Percentiles rank a stretch among this genome's conserved stretches.
Conservation (phyloP, 1,140 invertebrate genomes). For the Penaeus japonicus region DNA sequence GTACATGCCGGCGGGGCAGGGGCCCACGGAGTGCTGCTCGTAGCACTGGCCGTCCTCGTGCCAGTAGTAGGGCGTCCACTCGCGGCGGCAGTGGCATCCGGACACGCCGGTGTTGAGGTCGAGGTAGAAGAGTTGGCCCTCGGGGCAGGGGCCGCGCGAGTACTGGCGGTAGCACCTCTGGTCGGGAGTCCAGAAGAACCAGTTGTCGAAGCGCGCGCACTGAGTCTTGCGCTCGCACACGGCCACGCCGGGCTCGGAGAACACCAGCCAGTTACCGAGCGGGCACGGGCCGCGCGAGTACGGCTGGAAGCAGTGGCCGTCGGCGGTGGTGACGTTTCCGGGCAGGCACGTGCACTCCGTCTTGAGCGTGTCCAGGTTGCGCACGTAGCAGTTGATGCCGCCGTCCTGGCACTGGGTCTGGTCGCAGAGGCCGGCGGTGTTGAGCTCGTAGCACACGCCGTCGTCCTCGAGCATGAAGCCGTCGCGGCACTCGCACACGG, state of each 20-base stretch:
- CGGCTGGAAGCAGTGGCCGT: constrained; percentile 60
- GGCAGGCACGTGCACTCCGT: constrained; percentile 60
- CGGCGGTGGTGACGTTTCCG: constrained; percentile 54
- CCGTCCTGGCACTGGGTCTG: constrained; percentile 47
- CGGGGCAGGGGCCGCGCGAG: constrained; percentile 60
- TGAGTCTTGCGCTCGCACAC: constrained; percentile 60
- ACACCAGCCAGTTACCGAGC: constrained; percentile 61
- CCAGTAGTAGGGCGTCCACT: constrained; percentile 62
- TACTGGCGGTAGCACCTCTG: constrained; percentile 62
- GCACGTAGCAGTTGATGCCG: constrained; percentile 59
- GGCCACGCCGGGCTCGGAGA: constrained; percentile 57
- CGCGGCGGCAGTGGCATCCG: constrained; percentile 59
- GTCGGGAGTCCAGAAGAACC: constrained; percentile 61
- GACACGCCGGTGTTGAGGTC: constrained; percentile 59
- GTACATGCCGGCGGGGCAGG: constrained; percentile 61
- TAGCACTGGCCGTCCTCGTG: constrained; percentile 59
- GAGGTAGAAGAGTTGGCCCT: constrained; percentile 61
- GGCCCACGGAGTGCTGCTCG: constrained; percentile 61
- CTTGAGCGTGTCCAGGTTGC: constrained; percentile 60
- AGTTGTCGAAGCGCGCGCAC: constrained; percentile 62
- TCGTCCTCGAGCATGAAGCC: constrained; percentile 60
- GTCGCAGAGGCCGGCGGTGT: constrained; percentile 61
- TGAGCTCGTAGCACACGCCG: constrained; percentile 61
- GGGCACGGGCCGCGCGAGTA: constrained; percentile 60
- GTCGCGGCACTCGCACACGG: constrained; percentile 60